Evolutionary conservation across 2,797 vertebrate genomes (phyloP).

Genomic region (Mycteria americana): DNA sequence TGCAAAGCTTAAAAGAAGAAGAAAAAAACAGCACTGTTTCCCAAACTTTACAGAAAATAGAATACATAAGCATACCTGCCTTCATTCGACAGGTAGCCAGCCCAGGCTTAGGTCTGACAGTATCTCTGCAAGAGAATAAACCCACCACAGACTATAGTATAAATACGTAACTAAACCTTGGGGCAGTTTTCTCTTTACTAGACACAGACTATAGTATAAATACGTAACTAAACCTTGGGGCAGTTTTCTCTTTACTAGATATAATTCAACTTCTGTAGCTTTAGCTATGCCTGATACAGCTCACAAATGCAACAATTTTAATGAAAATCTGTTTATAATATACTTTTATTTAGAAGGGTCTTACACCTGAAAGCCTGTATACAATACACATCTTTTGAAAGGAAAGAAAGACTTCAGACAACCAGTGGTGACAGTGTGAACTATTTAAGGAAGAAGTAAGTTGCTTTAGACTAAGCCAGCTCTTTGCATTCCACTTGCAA

Average conservation of each 20-base stretch:
- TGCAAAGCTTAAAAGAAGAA: background rate
- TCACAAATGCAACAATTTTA: background rate
- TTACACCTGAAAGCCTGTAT: background rate
- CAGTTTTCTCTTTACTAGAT: background rate
- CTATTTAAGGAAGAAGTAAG: background rate
- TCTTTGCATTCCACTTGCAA: background rate
- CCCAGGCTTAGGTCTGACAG: background rate
- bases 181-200: background rate
- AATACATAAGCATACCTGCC: background rate
- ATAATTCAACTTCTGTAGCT: background rate
- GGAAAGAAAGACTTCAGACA: background rate
- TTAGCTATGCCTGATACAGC: background rate
- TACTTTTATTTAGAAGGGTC: background rate
- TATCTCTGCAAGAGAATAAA: background rate
- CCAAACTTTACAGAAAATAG: background rate
- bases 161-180: background rate
- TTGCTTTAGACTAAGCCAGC: background rate
- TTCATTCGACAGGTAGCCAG: background rate
- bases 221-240: background rate
- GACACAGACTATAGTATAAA: background rate
- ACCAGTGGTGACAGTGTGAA: background rate
- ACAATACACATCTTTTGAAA: background rate
- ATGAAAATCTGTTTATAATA: background rate
- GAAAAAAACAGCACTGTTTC: background rate
- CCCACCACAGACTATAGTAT: background rate